Evolutionary conservation across 2,888 invertebrate species (phyloP), one percentile per base, ranked within the genome.

Genomic region (Lepidocyrtoides sp.): DNA sequence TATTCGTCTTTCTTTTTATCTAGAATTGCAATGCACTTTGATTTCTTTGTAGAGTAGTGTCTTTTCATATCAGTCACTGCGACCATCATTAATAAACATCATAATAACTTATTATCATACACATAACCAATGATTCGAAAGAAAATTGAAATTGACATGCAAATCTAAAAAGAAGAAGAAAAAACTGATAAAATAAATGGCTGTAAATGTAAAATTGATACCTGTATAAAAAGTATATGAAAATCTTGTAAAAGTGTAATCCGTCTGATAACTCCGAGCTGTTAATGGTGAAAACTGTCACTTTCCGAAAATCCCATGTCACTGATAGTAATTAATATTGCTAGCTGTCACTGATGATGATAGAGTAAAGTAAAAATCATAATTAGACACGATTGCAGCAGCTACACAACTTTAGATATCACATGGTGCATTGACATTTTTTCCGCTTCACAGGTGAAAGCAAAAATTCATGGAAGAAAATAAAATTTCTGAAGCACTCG

Each of bases 271-370:
- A 82, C 60, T 85, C 41, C 51, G 48, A 83, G 44, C 60, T 48
- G 10, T 83, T 66, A 44, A 14, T 83, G 48, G 29, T 82, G 12
- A 54, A 29, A 86, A 69, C 81, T 69, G 81, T 88, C 88, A 88
- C 88, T 88, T 88, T 88, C 88, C 72, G 29, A 41, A 54, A 81
- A 63, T 77, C 66, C 83, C 83, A 84, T 60, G 66, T 82, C 82
- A 82, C 23, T 23, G 23, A 48, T 60, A 82, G 17, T 57, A 14
- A 36, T 81, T 57, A 57, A n/a, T n/a, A n/a, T n/a, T n/a, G n/a
- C n/a, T n/a, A n/a, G n/a, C 17, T 12, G 5, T 60, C 63, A 5
- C 2, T 82, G 63, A 12, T 14, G 1, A 32, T 54, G 41, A 69
- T n/a, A 7, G 4, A 54, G n/a, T 75, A 20, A 20, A 75, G 2